phyloP scores from a whole-genome alignment of 2,113 vertebrate genomes.

The Crotalus horridus region DNA sequence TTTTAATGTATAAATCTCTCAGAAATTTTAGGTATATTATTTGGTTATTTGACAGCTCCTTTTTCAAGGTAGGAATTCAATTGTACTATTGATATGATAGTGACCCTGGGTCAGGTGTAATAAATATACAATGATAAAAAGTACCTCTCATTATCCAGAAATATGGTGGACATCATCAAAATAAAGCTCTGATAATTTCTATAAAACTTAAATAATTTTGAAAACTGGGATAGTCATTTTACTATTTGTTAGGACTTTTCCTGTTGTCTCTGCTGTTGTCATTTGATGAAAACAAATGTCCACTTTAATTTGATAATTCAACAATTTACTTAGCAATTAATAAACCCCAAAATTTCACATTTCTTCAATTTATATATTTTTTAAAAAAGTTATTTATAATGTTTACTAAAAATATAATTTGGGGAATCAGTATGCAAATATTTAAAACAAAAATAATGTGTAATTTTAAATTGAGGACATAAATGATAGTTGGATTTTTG shows the following conservation, averaged over 20 bases:
- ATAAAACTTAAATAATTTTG: neutral
- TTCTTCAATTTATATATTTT: neutral
- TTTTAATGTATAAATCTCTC: neutral
- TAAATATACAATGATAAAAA: neutral
- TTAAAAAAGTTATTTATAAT: neutral
- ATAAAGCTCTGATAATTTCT: neutral
- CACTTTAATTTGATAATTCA: neutral
- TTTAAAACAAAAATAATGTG: constrained; percentile 4
- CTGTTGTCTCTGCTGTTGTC: neutral
- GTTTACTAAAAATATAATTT: neutral
- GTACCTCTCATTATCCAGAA: neutral
- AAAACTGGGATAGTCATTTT: neutral
- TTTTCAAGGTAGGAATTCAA: no score
- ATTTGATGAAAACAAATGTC: neutral
- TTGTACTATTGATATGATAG: neutral
- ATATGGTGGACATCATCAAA: neutral
- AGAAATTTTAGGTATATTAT: neutral
- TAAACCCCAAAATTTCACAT: neutral
- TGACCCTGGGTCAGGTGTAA: neutral
- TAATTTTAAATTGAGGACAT: neutral
- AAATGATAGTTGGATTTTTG: neutral
- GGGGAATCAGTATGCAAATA: neutral
- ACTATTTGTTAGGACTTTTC: neutral
- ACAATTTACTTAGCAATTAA: neutral
- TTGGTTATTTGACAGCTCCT: no score